These are phyloP conservation scores for Actenoides lindsayi DNA, from an alignment of 2,113 vertebrate species.

Conservation along the genomic window DNA sequence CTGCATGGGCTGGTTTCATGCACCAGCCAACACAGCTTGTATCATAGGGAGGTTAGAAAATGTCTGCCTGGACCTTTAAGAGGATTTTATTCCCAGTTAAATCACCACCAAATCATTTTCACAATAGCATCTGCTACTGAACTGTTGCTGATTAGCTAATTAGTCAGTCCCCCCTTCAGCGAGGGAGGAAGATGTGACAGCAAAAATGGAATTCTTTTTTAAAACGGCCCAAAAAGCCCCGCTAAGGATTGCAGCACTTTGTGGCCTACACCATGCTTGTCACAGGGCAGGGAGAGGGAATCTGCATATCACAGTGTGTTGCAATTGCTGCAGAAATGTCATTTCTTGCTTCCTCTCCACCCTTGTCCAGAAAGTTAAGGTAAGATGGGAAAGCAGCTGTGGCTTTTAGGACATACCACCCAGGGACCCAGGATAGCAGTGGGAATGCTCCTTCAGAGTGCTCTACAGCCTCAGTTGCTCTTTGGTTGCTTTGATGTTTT, in stretches of 20 bases:
- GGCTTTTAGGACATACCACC: background rate
- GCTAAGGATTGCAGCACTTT: conserved; percentile 25
- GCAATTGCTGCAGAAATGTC: background rate
- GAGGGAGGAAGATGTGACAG: background rate
- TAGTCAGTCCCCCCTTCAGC: conserved; percentile 23
- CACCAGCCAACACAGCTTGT: background rate
- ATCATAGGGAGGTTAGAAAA: background rate
- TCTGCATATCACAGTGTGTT: background rate
- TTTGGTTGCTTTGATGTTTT: background rate
- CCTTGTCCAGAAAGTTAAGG: conserved; percentile 5
- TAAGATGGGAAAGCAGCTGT: background rate
- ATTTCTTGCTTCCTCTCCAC: conserved; percentile 29
- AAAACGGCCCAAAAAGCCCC: conserved; percentile 1
- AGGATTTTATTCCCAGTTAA: background rate
- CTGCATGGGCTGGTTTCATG: background rate
- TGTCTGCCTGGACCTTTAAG: background rate
- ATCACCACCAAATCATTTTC: conserved; percentile 16
- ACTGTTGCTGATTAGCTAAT: conserved; percentile 31
- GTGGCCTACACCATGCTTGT: conserved; percentile 34
- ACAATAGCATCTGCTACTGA: conserved; percentile 32
- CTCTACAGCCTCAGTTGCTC: background rate
- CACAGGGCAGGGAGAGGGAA: conserved; percentile 42
- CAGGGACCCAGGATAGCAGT: background rate
- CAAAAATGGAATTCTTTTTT: background rate
- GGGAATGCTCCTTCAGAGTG: background rate